These are phyloP conservation scores for Pentalonia nigronervosa DNA, from an alignment of 1,140 invertebrate genomes.

Conservation along the genomic window DNA sequence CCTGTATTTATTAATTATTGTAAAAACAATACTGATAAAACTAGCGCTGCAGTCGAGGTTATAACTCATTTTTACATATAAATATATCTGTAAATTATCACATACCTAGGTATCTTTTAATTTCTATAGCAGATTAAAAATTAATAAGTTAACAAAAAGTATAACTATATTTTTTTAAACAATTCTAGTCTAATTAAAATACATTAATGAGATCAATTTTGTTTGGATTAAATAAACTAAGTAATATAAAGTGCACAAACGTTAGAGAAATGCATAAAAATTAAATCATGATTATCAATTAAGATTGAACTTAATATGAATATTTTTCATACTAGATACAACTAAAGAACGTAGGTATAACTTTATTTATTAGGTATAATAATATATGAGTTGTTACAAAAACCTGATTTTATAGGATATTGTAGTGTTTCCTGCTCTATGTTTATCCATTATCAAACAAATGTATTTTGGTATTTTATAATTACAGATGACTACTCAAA, in stretches of 20 bases:
- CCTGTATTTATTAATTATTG: not conserved
- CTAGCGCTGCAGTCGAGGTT: conserved; percentile 8
- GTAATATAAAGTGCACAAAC: not conserved
- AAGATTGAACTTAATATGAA: not conserved
- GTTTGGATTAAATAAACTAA: too few species aligned
- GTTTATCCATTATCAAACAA: not conserved
- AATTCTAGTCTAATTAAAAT: too few species aligned
- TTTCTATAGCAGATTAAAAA: not conserved
- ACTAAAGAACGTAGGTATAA: not conserved
- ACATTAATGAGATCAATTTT: not conserved
- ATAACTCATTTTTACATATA: not conserved
- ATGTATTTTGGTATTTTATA: conserved; percentile 19
- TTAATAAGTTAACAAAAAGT: not conserved
- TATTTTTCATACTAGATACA: not conserved
- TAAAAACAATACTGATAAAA: not conserved
- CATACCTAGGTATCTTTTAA: not conserved
- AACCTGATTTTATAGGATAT: not conserved
- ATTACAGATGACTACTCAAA: conserved; percentile 4
- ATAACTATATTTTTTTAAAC: not conserved
- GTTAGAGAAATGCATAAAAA: not conserved
- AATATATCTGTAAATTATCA: not conserved
- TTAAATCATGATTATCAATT: not conserved
- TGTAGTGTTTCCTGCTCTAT: too few species aligned
- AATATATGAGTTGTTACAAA: not conserved
- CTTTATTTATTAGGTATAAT: not conserved